Evolutionary conservation across 2,797 vertebrate species (phyloP).

Genomic region (Centropyge bicolor): DNA sequence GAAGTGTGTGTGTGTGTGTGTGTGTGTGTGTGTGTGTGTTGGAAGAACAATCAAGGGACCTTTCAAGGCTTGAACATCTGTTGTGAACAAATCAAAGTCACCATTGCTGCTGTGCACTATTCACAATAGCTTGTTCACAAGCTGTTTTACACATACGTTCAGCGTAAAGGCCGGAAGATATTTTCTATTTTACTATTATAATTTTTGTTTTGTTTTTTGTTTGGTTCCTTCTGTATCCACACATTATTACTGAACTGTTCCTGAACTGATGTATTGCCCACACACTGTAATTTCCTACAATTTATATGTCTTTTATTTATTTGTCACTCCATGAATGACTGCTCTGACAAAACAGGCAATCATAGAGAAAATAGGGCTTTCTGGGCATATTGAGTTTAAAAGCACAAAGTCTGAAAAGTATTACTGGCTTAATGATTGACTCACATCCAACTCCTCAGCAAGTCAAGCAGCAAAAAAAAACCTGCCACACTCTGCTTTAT

Average conservation of each 20-base stretch:
- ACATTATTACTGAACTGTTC: background rate
- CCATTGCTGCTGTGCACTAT: constrained; percentile 44
- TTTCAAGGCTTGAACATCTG: constrained; percentile 74
- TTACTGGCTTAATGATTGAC: constrained; percentile 35
- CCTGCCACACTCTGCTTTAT: constrained; percentile 26
- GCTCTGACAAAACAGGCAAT: constrained; percentile 11
- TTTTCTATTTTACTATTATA: background rate
- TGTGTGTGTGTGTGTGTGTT: constrained; percentile 23
- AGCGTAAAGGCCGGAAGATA: background rate
- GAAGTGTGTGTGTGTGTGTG: constrained; percentile 16
- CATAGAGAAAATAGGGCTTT: constrained; percentile 18
- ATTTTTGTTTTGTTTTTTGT: background rate
- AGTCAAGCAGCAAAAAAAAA: constrained; percentile 41
- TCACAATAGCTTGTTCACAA: constrained; percentile 45
- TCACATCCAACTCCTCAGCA: constrained; percentile 43
- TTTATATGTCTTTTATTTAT: constrained; percentile 9
- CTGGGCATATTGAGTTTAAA: constrained; percentile 31
- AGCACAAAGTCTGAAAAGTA: constrained; percentile 35
- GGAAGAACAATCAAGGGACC: constrained; percentile 67
- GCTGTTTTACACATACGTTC: constrained; percentile 12
- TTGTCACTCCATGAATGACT: constrained; percentile 3
- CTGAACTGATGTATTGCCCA: background rate
- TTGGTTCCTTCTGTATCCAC: background rate
- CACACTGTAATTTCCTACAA: background rate
- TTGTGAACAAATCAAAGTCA: constrained; percentile 74